A percentile compares a stretch with the other conserved stretches of the same genome.
Evolutionary conservation across 2,113 vertebrate species (phyloP).

Genomic region (Athene cunicularia): DNA sequence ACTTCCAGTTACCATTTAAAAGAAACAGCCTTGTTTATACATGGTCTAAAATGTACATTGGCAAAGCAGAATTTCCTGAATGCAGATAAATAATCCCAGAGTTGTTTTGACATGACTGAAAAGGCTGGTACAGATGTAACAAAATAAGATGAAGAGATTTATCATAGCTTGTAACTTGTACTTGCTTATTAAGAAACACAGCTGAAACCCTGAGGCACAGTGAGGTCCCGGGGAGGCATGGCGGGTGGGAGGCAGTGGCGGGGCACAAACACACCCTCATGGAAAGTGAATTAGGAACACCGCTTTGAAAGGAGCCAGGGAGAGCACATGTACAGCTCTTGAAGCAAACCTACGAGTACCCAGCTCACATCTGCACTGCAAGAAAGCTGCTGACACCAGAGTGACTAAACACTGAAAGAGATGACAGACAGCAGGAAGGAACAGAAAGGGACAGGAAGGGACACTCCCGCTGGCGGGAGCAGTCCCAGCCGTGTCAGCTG

Average conservation of each 20-base stretch:
- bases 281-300: neutral
- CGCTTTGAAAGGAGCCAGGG: neutral
- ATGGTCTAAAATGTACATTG: neutral
- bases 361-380: neutral
- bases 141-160: neutral
- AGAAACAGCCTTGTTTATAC: neutral
- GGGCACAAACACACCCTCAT: neutral
- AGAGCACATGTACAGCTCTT: accelerated
- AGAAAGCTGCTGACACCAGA: neutral
- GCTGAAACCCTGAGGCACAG: neutral
- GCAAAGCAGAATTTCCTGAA: neutral
- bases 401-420: neutral
- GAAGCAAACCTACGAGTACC: neutral
- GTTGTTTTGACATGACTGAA: neutral
- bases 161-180: neutral
- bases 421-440: neutral
- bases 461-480: neutral
- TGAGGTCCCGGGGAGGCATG: accelerated
- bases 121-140: neutral
- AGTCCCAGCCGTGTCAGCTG: neutral
- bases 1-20: neutral
- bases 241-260: accelerated
- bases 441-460: neutral
- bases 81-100: neutral
- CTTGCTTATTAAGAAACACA: neutral